Evolutionary conservation across 2,888 invertebrate species (phyloP), one percentile per base, ranked within the genome.

Genomic region (Agonopterix subpropinquella): DNA sequence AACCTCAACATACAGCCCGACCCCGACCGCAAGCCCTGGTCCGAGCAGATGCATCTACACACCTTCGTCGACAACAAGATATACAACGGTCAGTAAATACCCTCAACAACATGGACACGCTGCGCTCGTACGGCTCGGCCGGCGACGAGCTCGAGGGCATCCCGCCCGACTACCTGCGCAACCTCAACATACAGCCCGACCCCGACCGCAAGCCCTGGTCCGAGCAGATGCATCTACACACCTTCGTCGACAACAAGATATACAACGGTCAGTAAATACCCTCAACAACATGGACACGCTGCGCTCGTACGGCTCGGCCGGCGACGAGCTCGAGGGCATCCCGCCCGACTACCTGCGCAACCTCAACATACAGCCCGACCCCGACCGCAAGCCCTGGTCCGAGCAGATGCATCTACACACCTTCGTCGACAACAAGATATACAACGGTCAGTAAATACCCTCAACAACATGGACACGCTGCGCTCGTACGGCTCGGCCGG

Each of bases 401-500:
- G 94, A 94, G 62, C 95, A 94, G 77, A 94, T 94, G 93, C 94
- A 95, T 64, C 87, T 94, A 50, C 93, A 93, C 52, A 92, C 93
- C 4, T 93, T 94, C 74, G 92, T 91, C 66, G 94, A 95, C 68
- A 94, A 94, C 74, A 94, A 96, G 82, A 93, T 96, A 50, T 96
- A 95, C 77, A 96, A 96, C 77, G 96, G 96, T 95, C 73, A 90
- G 91, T 50, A n/a, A n/a, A n/a, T n/a, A n/a, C 86, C 50, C 89
- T 91, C 65, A 96, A 96, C 89, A 96, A 96, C 88, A 91, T 96
- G 73, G 98, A 98, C 85, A 96, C 96, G 49, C 89, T 97, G 65
- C 91, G 97, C 62, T 96, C 96, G 77, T 98, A 98, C 83, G 97
- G 97, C 56, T 97, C 97, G 52, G 97, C 97, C 43, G 96, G 96